phyloP scores from a whole-genome alignment of 2,797 vertebrate genomes.

The Sebastes miniatus region DNA sequence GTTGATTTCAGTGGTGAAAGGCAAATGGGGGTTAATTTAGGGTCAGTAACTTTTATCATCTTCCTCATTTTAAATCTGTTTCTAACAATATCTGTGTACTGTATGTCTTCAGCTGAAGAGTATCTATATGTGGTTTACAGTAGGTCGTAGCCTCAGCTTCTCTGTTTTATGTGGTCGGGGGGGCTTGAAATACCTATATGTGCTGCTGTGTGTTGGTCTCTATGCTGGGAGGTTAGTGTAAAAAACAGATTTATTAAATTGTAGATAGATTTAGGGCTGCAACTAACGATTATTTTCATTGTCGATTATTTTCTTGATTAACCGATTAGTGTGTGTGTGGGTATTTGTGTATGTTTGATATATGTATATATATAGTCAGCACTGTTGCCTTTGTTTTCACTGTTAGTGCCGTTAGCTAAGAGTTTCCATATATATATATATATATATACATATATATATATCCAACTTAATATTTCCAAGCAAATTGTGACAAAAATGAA shows the following conservation, averaged over 20 bases:
- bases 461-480: background rate
- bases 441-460: no score
- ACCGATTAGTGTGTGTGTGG: no score
- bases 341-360: no score
- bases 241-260: background rate
- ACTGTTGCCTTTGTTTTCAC: no score
- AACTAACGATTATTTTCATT: no score
- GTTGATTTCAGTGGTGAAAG: background rate
- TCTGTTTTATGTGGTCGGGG: constrained; percentile 34
- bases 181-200: background rate
- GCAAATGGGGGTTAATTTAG: background rate
- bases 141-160: background rate
- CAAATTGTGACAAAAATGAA: background rate
- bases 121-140: constrained; percentile 32
- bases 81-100: background rate
- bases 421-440: no score
- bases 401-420: no score
- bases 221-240: background rate
- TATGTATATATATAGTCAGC: no score
- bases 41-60: background rate
- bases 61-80: background rate
- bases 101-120: background rate
- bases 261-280: background rate
- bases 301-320: no score
- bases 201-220: background rate